phyloP scores from a whole-genome alignment of 2,797 vertebrate species.

The Lates japonicus region DNA sequence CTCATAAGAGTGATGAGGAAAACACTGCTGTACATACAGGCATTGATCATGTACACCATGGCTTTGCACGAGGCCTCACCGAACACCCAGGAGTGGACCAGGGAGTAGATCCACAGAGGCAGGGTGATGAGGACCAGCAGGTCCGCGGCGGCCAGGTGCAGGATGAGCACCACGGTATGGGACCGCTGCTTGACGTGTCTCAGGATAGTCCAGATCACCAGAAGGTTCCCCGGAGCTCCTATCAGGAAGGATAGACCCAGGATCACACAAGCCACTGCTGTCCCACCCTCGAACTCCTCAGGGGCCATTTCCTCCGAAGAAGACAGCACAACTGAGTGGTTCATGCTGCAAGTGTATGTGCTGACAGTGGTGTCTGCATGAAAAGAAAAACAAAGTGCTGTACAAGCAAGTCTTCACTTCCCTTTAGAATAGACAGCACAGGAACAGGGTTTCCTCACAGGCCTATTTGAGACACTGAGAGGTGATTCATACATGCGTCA shows the following conservation, averaged over 20 bases:
- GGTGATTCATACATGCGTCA: slow-evolving; percentile 68
- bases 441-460: slow-evolving; percentile 72
- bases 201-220: slow-evolving; percentile 91
- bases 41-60: slow-evolving; percentile 87
- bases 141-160: slow-evolving; percentile 90
- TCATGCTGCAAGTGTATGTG: slow-evolving; percentile 76
- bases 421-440: slow-evolving; percentile 70
- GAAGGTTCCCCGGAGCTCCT: slow-evolving; percentile 89
- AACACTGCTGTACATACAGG: slow-evolving; percentile 92
- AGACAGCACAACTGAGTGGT: slow-evolving; percentile 49
- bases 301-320: slow-evolving; percentile 60
- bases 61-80: slow-evolving; percentile 84
- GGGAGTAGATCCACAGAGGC: slow-evolving; percentile 92
- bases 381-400: slow-evolving; percentile 69
- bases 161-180: slow-evolving; percentile 89
- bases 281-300: slow-evolving; percentile 69
- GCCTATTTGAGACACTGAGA: slow-evolving; percentile 45
- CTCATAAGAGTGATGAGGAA: slow-evolving; percentile 92
- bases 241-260: slow-evolving; percentile 87
- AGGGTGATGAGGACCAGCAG: slow-evolving; percentile 90
- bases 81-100: slow-evolving; percentile 88
- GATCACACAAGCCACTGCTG: slow-evolving; percentile 82
- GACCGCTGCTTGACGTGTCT: slow-evolving; percentile 86
- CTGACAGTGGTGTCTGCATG: slow-evolving; percentile 72
- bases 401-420: slow-evolving; percentile 81